Evolutionary conservation across 2,113 vertebrate genomes (phyloP).

Genomic region (Procavia capensis): DNA sequence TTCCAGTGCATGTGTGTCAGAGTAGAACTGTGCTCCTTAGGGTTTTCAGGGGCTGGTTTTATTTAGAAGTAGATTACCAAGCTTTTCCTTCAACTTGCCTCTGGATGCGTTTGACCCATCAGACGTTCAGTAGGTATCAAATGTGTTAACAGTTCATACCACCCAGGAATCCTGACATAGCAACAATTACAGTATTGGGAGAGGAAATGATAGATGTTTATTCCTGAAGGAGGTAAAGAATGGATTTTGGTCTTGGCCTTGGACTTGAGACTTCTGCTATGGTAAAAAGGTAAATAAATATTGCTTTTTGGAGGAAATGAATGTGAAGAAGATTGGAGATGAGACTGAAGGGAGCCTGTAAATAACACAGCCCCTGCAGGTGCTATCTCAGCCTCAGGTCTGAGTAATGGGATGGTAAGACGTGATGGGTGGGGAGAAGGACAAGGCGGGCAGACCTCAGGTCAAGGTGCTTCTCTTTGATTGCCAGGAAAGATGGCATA

Average conservation of each 20-base stretch:
- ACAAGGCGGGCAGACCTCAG: not conserved
- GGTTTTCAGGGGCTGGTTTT: not conserved
- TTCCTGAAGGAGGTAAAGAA: not conserved
- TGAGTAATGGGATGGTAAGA: not conserved
- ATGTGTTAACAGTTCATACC: no score
- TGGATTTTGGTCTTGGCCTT: no score
- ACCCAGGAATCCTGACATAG: not conserved
- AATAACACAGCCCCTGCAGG: not conserved
- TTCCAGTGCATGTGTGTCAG: not conserved
- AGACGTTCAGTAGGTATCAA: no score
- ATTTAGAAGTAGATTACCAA: not conserved
- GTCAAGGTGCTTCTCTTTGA: not conserved
- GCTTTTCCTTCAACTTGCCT: not conserved
- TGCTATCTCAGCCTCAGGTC: not conserved
- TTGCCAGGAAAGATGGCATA: not conserved
- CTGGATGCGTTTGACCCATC: not conserved
- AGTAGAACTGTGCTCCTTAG: not conserved
- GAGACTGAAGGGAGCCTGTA: not conserved
- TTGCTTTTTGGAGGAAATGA: not conserved
- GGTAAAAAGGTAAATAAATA: no score
- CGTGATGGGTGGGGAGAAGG: no score
- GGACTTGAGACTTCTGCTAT: no score
- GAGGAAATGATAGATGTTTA: not conserved
- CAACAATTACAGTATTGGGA: not conserved
- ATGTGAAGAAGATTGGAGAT: not conserved